These are phyloP conservation scores for Calliphora vicina DNA, from an alignment of 1,140 invertebrate genomes.

Conservation along the genomic window DNA sequence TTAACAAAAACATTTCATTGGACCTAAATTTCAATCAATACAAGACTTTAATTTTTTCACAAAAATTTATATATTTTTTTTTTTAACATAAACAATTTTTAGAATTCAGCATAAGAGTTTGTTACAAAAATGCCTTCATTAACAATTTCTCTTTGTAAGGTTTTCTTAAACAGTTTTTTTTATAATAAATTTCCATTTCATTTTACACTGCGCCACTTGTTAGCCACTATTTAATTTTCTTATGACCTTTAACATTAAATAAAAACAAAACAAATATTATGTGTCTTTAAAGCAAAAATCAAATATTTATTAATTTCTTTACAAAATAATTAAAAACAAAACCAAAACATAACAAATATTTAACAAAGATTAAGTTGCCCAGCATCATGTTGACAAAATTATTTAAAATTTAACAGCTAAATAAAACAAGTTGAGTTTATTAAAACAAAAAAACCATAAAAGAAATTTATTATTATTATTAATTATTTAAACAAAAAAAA, in stretches of 20 bases:
- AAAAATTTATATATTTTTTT: too few species aligned
- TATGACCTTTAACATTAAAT: background rate
- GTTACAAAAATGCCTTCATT: too few species aligned
- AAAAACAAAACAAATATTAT: conserved; percentile 13
- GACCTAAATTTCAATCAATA: too few species aligned
- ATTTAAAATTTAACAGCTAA: background rate
- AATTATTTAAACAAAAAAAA: conserved; percentile 21
- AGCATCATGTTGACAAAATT: background rate
- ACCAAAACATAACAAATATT: background rate
- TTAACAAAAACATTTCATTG: too few species aligned
- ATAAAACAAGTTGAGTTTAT: conserved; percentile 19
- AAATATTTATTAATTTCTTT: conserved; percentile 8
- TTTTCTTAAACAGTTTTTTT: too few species aligned
- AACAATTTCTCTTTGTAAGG: too few species aligned
- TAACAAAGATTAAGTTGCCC: background rate
- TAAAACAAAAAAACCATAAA: background rate
- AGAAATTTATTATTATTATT: conserved; percentile 15
- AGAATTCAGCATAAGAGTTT: too few species aligned
- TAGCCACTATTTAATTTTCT: background rate
- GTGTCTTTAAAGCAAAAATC: conserved; percentile 31
- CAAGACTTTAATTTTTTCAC: too few species aligned
- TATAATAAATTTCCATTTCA: too few species aligned
- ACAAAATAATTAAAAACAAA: background rate
- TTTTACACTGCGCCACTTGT: background rate
- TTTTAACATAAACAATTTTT: too few species aligned